These are phyloP conservation scores for Notiomystis cincta DNA, from an alignment of 2,113 vertebrate genomes.

Conservation along the genomic window DNA sequence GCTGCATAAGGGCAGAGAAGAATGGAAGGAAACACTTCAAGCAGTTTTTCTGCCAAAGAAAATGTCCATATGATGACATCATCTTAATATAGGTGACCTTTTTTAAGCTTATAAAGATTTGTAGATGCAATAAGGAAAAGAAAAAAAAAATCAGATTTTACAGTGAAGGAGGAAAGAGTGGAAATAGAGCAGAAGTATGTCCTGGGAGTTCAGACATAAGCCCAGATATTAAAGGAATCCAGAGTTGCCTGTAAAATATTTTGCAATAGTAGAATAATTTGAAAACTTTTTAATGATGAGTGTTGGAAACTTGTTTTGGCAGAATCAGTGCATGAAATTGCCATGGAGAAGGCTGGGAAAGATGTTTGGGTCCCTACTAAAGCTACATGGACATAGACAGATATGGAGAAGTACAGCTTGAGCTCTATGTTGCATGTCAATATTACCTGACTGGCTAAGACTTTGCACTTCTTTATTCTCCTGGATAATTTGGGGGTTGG, in stretches of 20 bases:
- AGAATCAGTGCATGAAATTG: not conserved
- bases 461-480: not conserved
- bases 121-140: not conserved
- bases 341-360: not conserved
- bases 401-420: not conserved
- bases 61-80: not conserved
- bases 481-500: not conserved
- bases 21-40: not conserved
- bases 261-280: not conserved
- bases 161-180: not conserved
- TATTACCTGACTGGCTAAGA: not conserved
- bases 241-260: not conserved
- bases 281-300: not conserved
- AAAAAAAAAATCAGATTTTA: not conserved
- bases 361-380: not conserved
- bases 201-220: not conserved
- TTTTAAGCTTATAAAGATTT: not conserved
- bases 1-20: not conserved
- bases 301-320: not conserved
- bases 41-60: not conserved
- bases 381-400: not conserved
- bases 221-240: not conserved
- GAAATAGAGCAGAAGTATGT: not conserved
- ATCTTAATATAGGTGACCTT: not conserved
- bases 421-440: fast-evolving